Evolutionary conservation across 2,797 vertebrate genomes (phyloP).

Genomic region (Tragopan temminckii): DNA sequence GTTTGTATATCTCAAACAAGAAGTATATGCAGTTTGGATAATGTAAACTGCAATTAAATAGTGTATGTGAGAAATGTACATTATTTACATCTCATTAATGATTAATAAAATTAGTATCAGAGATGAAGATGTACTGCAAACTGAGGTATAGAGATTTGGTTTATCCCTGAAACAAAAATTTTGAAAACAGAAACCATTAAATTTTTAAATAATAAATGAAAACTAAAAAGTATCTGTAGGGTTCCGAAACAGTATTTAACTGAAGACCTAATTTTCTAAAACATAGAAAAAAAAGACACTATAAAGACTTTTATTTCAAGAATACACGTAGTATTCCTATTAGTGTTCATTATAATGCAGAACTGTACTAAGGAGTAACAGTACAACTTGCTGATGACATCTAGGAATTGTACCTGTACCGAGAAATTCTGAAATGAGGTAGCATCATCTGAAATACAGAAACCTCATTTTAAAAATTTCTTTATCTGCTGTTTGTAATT

Average conservation of each 20-base stretch:
- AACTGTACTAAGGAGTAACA: background rate
- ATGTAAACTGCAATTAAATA: background rate
- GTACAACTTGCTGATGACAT: background rate
- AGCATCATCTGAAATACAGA: background rate
- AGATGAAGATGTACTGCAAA: background rate
- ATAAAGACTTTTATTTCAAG: background rate
- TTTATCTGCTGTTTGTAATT: background rate
- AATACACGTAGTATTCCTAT: background rate
- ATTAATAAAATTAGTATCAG: background rate
- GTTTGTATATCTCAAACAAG: background rate
- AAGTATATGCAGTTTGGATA: background rate
- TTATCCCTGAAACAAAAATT: background rate
- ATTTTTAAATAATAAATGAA: background rate
- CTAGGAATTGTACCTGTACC: background rate
- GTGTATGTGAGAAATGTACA: background rate
- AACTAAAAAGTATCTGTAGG: background rate
- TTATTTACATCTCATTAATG: background rate
- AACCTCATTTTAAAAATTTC: background rate
- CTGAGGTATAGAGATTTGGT: background rate
- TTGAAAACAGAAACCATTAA: background rate
- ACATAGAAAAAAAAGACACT: background rate
- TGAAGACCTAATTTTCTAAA: background rate
- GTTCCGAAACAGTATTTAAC: background rate
- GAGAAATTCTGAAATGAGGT: background rate
- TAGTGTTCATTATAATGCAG: background rate